Conservation (phyloP, 2,888 invertebrate genomes). For the Palloptera scutellata region DNA sequence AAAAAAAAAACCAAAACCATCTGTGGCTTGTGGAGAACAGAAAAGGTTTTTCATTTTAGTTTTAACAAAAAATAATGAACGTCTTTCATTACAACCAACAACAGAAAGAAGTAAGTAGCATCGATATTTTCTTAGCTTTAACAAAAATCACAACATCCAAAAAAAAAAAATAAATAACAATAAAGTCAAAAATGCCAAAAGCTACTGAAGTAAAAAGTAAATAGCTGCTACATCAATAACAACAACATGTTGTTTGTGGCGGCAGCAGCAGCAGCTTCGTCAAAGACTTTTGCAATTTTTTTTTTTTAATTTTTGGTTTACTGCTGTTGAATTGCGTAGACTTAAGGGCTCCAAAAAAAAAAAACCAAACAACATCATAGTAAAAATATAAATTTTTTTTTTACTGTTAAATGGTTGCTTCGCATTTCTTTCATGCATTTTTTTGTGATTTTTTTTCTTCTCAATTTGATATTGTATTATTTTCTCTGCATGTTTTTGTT, state of each 20-base stretch:
- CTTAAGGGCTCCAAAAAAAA: not conserved
- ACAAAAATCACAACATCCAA: conserved; percentile 7
- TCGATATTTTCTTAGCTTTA: not conserved
- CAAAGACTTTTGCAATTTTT: not conserved
- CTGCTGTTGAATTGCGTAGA: not conserved
- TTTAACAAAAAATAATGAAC: conserved; percentile 19
- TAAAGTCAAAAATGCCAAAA: conserved; percentile 30
- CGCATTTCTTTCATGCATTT: not conserved
- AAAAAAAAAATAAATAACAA: not conserved
- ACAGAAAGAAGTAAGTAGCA: not conserved
- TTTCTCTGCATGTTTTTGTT: not conserved
- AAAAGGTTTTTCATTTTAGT: conserved; percentile 8
- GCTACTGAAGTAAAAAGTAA: conserved; percentile 29
- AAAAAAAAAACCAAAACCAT: not conserved
- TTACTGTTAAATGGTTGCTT: conserved; percentile 8
- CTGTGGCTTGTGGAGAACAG: too few species aligned
- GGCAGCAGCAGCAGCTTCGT: not conserved
- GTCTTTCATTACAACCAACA: conserved; percentile 26
- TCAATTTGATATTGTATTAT: not conserved
- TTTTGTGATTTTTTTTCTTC: not conserved
- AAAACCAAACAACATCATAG: conserved; percentile 13
- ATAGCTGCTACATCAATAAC: not conserved
- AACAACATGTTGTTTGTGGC: not conserved
- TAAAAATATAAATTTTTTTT: conserved; percentile 2
- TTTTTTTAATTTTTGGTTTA: too few species aligned